Percentiles rank a stretch among this genome's conserved stretches.
phyloP scores from a whole-genome alignment of 2,888 invertebrate genomes.

The Noctua comes region DNA sequence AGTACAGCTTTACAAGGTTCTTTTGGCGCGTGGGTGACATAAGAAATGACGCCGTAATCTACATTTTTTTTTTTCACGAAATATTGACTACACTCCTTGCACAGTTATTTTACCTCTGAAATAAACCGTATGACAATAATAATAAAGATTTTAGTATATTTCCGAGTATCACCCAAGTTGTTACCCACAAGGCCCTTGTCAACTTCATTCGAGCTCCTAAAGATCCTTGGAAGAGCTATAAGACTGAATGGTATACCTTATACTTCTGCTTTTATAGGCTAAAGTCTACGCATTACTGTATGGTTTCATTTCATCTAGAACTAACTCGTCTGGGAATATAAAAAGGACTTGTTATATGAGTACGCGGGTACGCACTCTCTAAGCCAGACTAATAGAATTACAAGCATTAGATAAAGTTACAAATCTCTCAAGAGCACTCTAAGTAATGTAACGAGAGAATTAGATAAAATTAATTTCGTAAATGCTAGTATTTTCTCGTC shows the following conservation, averaged over 20 bases:
- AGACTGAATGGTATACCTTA: background rate
- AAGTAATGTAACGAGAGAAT: conserved; percentile 13
- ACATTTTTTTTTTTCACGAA: background rate
- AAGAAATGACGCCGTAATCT: background rate
- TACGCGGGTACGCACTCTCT: conserved; percentile 30
- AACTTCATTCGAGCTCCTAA: background rate
- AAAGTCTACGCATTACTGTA: conserved; percentile 15
- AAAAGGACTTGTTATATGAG: conserved; percentile 1
- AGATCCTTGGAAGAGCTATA: conserved; percentile 3
- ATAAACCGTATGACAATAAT: background rate
- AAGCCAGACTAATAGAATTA: conserved; percentile 45
- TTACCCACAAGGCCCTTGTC: no score
- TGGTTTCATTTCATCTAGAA: conserved; percentile 14
- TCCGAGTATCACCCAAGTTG: background rate
- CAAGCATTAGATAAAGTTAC: conserved; percentile 12
- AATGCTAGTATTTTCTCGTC: background rate
- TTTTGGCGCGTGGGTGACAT: background rate
- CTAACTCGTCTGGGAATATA: conserved; percentile 12
- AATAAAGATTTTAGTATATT: background rate
- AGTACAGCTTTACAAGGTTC: background rate
- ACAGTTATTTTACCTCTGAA: background rate
- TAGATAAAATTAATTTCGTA: conserved; percentile 16
- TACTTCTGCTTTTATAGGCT: conserved; percentile 21
- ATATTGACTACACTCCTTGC: background rate
- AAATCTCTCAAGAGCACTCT: conserved; percentile 23